Conservation (phyloP, 2,888 invertebrate genomes). For the Meta bourneti region DNA sequence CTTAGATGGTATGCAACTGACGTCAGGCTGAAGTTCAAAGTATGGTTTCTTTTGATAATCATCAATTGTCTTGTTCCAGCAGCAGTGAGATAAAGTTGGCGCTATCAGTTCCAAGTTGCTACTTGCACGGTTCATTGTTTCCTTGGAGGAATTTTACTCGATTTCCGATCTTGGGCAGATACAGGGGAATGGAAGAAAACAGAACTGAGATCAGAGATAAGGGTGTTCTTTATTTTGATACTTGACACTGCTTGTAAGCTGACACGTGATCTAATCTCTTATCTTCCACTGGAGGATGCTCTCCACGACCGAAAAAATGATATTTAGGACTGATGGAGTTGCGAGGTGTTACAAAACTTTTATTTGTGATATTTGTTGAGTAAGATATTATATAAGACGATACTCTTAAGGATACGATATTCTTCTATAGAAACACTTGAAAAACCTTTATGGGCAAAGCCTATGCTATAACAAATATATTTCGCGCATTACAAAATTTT, state of each 20-base stretch:
- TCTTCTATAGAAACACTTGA: too few species aligned
- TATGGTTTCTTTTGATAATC: constrained; percentile 36
- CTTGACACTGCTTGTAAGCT: not conserved
- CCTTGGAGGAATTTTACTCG: not conserved
- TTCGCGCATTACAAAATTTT: too few species aligned
- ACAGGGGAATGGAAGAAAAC: not conserved
- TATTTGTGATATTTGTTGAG: too few species aligned
- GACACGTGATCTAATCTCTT: too few species aligned
- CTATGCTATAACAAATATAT: too few species aligned
- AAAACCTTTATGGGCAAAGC: too few species aligned
- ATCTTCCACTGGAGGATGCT: too few species aligned
- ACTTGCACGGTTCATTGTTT: constrained; percentile 22
- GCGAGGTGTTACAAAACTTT: too few species aligned
- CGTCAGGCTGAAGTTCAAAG: constrained; percentile 53
- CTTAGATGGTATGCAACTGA: constrained; percentile 31
- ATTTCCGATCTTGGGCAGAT: not conserved
- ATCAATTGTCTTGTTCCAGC: constrained; percentile 48
- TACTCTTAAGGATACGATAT: too few species aligned
- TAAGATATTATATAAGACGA: too few species aligned
- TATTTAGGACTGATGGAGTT: too few species aligned
- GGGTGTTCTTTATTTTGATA: not conserved
- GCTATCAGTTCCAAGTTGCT: constrained; percentile 10
- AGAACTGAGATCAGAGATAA: not conserved
- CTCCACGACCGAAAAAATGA: too few species aligned
- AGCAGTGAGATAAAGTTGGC: constrained; percentile 29